Evolutionary conservation across 1,140 invertebrate species (phyloP).

Genomic region (Ostrea edulis): DNA sequence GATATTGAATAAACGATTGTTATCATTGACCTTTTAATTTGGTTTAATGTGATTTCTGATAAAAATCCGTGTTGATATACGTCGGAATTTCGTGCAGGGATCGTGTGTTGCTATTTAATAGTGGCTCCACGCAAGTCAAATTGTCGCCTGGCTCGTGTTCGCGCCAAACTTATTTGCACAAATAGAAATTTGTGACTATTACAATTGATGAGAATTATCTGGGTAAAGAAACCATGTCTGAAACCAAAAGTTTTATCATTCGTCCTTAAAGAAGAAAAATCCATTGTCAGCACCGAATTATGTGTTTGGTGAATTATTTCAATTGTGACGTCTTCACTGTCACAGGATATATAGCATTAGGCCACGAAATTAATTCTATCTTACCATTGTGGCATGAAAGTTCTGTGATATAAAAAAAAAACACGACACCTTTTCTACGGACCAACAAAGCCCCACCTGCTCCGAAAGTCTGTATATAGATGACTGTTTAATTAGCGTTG

Average conservation of each 20-base stretch:
- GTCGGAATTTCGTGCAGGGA: constrained; percentile 5
- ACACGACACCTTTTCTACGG: neutral
- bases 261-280: no score
- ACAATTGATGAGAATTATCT: no score
- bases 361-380: no score
- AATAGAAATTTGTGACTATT: no score
- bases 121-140: neutral
- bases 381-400: no score
- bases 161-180: neutral
- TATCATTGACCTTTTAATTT: constrained; percentile 22
- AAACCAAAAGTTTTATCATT: no score
- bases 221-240: no score
- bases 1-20: constrained; percentile 29
- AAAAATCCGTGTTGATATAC: constrained; percentile 8
- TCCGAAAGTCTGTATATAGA: neutral
- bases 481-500: neutral
- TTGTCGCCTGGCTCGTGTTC: neutral
- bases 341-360: no score
- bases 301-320: no score
- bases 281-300: no score
- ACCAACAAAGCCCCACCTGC: neutral
- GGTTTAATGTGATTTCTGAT: constrained; percentile 25
- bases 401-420: neutral
- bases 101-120: neutral
- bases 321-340: no score